Conservation (phyloP, 2,113 vertebrate species). For the Heloderma charlesbogerti region DNA sequence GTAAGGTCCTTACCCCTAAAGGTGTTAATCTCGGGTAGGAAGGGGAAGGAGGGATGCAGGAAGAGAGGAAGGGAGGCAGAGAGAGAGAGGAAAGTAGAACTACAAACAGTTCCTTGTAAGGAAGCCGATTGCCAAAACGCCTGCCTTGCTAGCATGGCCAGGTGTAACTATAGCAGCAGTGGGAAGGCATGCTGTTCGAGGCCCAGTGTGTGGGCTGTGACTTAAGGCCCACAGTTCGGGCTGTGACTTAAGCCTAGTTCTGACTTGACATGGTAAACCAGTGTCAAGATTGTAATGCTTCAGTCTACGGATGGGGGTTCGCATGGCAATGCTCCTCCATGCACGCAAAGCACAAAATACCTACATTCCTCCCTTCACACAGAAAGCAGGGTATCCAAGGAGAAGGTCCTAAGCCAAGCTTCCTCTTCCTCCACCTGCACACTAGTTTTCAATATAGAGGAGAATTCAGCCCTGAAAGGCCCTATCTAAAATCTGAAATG, state of each 20-base stretch:
- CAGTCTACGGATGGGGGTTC: background rate
- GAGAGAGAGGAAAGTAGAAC: background rate
- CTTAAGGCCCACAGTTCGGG: background rate
- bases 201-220: background rate
- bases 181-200: too few relatives aligned
- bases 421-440: background rate
- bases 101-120: background rate
- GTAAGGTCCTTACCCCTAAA: background rate
- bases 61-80: background rate
- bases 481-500: too few relatives aligned
- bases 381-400: background rate
- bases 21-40: background rate
- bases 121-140: background rate
- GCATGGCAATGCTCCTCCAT: background rate
- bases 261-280: too few relatives aligned
- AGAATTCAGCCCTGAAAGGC: background rate
- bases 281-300: background rate
- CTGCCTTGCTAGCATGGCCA: background rate
- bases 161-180: too few relatives aligned
- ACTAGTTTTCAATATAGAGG: background rate
- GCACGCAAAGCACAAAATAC: background rate
- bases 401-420: background rate
- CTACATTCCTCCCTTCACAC: background rate
- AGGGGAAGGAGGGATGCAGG: too few relatives aligned
- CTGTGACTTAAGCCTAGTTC: background rate